phyloP scores from a whole-genome alignment of 2,888 invertebrate species.

The Chrysotoxum bicinctum region DNA sequence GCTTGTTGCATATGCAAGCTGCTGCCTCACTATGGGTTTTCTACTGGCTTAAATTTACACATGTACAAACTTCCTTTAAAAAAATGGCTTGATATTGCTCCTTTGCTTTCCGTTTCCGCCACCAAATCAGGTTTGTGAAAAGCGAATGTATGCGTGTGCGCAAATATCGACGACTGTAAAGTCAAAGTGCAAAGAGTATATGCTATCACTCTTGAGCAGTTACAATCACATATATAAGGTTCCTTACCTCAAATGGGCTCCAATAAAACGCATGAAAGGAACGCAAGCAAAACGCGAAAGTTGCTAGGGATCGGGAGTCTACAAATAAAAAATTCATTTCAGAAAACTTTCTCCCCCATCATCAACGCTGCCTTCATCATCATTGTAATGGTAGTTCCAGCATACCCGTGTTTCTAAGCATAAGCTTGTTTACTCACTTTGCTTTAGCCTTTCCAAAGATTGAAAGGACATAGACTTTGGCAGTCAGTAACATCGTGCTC shows the following conservation, averaged over 20 bases:
- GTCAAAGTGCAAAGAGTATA: conserved; percentile 44
- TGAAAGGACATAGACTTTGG: conserved; percentile 26
- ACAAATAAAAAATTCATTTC: conserved; percentile 44
- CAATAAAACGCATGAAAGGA: conserved; percentile 44
- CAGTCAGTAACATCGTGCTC: conserved; percentile 29
- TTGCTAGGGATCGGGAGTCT: neutral
- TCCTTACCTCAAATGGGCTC: conserved; percentile 10
- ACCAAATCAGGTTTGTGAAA: neutral
- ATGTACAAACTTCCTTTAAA: neutral
- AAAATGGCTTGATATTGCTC: neutral
- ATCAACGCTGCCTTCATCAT: neutral
- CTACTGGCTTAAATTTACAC: neutral
- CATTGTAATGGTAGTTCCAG: neutral
- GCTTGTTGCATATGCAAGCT: too few species aligned
- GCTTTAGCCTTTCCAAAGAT: conserved; percentile 20
- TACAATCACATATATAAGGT: neutral
- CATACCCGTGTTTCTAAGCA: conserved; percentile 40
- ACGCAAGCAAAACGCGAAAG: conserved; percentile 36
- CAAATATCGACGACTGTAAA: conserved; percentile 51
- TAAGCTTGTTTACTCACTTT: conserved; percentile 54
- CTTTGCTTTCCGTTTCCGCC: neutral
- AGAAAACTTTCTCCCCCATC: conserved; percentile 24
- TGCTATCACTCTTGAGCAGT: conserved; percentile 33
- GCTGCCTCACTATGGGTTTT: neutral
- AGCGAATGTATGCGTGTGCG: conserved; percentile 9